Evolutionary conservation across 92 coral and sea anemone genomes (phyloP).

Genomic region (Pocillopora grandis): DNA sequence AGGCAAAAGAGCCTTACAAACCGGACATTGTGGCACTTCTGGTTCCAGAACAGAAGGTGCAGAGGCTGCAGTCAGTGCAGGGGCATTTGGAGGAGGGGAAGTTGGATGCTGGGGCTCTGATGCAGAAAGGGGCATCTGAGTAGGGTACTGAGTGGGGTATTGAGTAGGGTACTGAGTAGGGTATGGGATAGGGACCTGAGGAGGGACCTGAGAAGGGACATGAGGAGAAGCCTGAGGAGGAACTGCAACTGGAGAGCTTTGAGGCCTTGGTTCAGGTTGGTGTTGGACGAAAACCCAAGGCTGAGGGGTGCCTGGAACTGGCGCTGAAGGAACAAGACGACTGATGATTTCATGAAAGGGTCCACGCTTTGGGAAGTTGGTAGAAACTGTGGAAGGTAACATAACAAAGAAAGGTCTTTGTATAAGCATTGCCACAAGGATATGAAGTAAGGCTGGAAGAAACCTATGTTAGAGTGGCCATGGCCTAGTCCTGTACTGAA

Average conservation of each 20-base stretch:
- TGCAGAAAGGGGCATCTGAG: too few relatives aligned
- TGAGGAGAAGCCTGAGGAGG: constrained; percentile 13
- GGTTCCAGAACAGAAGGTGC: not conserved
- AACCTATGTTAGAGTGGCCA: too few relatives aligned
- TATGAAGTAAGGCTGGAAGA: too few relatives aligned
- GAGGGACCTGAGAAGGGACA: too few relatives aligned
- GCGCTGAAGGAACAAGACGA: not conserved
- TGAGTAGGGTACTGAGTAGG: too few relatives aligned
- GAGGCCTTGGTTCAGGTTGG: constrained; percentile 24
- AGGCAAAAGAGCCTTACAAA: constrained; percentile 82
- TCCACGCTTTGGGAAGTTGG: constrained; percentile 52
- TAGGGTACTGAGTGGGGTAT: too few relatives aligned
- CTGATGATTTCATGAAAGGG: not conserved
- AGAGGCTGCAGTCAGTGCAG: not conserved
- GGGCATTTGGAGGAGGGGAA: constrained; percentile 30
- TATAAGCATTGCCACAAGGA: too few relatives aligned
- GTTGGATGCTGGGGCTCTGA: constrained; percentile 22
- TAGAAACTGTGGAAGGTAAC: constrained; percentile 16
- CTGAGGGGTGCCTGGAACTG: constrained; percentile 22
- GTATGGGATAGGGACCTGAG: too few relatives aligned
- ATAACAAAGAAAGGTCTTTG: not conserved
- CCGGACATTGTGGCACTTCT: constrained; percentile 75
- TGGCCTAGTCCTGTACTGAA: too few relatives aligned
- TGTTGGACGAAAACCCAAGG: constrained; percentile 53
- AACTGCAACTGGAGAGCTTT: constrained; percentile 18